Evolutionary conservation across 2,797 vertebrate genomes (phyloP), one percentile per base, ranked within the genome.

Genomic region (Discoglossus pictus): DNA sequence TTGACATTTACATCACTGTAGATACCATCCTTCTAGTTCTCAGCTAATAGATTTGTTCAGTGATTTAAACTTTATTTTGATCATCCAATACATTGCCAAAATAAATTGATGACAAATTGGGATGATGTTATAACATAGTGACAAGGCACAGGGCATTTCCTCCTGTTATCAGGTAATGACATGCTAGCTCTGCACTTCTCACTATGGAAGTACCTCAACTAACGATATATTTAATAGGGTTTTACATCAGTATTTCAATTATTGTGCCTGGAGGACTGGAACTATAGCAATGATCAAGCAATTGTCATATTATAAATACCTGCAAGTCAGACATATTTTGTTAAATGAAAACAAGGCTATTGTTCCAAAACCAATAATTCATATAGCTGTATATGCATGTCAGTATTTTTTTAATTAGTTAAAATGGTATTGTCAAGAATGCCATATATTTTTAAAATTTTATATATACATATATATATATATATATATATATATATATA

Each of bases 121-220:
- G 42, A 25, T 68, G 47, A 61, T 61, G 46, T 15, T 68, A 65
- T 34, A 23, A 34, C 31, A 68, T 17, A 24, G 18, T 68, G 47
- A 46, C 56, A 68, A 18, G 5, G 20, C 27, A 44, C 15, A 23
- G 20, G 7, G 15, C 27, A 7, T 10, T 34, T 27, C 17, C 18
- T 39, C 18, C 16, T 48, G 27, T 47, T 62, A 31, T 46, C n/a
- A 42, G 6, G n/a, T 47, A 23, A 10, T 31, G 11, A 56, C n/a
- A 31, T 63, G 68, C 60, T 43, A 44, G 16, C 36, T 70, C 15
- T 13, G 44, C 31, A 43, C 13, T 63, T 63, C 53, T 38, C 8
- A 21, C n/a, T 52, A 53, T 16, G n/a, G 7, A 59, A 2, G 4
- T 18, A 36, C 15, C 5, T 20, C 48, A 58, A 12, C 18, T 18